These are phyloP conservation scores for Panthera leo DNA, from an alignment of 2,113 vertebrate genomes.

Conservation along the genomic window DNA sequence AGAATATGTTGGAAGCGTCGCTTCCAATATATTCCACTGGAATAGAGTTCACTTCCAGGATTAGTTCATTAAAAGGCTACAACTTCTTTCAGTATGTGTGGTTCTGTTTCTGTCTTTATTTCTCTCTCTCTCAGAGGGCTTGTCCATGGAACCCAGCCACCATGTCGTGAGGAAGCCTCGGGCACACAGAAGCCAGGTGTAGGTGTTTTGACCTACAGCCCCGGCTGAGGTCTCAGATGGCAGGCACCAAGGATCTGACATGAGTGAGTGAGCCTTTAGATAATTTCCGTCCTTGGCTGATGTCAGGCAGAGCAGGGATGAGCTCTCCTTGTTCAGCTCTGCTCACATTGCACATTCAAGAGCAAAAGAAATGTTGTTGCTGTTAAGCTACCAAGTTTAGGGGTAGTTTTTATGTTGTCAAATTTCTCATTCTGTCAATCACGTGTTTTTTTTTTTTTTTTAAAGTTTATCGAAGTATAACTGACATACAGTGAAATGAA, in stretches of 20 bases:
- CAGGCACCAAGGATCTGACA: not conserved
- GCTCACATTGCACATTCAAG: not conserved
- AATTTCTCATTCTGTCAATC: not conserved
- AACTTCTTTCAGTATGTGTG: not conserved
- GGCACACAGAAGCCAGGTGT: not conserved
- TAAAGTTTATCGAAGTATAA: not conserved
- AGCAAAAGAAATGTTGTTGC: not conserved
- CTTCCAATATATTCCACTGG: too few species aligned
- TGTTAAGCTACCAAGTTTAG: not conserved
- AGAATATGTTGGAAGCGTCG: not conserved
- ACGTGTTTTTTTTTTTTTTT: not conserved
- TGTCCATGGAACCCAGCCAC: not conserved
- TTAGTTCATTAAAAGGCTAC: not conserved
- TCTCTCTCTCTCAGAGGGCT: not conserved
- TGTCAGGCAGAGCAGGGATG: not conserved
- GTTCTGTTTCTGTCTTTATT: not conserved
- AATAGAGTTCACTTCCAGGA: too few species aligned
- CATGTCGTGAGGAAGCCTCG: not conserved
- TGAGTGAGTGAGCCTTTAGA: not conserved
- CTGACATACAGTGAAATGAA: not conserved
- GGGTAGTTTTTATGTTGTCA: not conserved
- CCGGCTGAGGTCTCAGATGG: not conserved
- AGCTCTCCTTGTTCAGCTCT: accelerated
- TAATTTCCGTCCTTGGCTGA: not conserved
- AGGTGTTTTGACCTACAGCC: not conserved